Percentiles rank a stretch among this genome's conserved stretches.
Evolutionary conservation across 2,797 vertebrate species (phyloP).

Genomic region (Acestrorhynchus altus): DNA sequence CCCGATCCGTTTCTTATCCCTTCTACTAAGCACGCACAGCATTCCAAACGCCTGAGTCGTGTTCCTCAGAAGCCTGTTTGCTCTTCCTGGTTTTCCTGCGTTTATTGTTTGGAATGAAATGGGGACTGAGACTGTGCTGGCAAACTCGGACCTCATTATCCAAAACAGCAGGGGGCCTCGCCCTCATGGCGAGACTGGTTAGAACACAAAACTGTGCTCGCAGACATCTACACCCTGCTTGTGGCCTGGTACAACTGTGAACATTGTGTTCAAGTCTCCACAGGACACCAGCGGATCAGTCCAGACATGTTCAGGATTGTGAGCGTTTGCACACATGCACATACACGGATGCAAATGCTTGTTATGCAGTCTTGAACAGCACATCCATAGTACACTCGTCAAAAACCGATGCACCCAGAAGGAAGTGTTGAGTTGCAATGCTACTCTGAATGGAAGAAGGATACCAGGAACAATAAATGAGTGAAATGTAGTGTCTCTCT

Average conservation of each 20-base stretch:
- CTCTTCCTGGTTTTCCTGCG: constrained; percentile 31
- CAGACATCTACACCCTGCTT: not conserved
- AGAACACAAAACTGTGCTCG: too few species aligned
- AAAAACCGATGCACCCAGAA: too few species aligned
- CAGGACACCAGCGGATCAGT: not conserved
- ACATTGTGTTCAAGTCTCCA: not conserved
- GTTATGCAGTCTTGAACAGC: too few species aligned
- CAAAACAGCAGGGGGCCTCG: not conserved
- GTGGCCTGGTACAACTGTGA: not conserved
- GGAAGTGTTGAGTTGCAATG: too few species aligned
- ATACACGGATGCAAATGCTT: not conserved
- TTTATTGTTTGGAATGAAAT: constrained; percentile 18
- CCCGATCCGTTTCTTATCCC: constrained; percentile 25
- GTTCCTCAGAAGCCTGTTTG: not conserved
- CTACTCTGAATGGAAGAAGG: too few species aligned
- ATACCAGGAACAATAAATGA: too few species aligned
- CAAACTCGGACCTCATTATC: not conserved
- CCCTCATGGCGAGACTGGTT: not conserved
- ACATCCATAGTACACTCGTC: too few species aligned
- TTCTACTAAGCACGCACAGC: not conserved
- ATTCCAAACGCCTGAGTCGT: not conserved
- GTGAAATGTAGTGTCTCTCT: too few species aligned
- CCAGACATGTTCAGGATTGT: constrained; percentile 6
- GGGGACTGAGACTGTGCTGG: not conserved
- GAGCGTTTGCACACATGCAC: not conserved